Percentiles rank a stretch among this genome's conserved stretches.
Evolutionary conservation across 1,140 invertebrate genomes (phyloP).

Genomic region (Ips typographus): DNA sequence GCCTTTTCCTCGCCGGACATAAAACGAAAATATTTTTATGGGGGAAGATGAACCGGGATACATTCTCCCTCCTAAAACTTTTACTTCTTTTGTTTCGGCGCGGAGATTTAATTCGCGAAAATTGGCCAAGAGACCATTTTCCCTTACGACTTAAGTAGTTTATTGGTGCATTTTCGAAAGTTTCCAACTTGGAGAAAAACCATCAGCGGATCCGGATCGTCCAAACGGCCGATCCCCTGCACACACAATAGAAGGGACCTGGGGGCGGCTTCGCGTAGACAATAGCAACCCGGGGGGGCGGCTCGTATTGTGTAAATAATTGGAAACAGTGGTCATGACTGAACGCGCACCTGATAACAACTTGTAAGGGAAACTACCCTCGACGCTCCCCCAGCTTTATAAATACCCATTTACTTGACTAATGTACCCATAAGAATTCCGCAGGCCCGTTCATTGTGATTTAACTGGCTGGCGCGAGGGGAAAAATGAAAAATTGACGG

Average conservation of each 20-base stretch:
- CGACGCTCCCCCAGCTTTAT: constrained; percentile 39
- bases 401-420: constrained; percentile 48
- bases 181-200: too few relatives aligned
- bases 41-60: constrained; percentile 17
- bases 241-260: constrained; percentile 15
- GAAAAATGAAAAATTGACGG: constrained; percentile 23
- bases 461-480: constrained; percentile 33
- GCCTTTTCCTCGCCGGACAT: constrained; percentile 17
- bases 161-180: too few relatives aligned
- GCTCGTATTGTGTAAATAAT: constrained; percentile 47
- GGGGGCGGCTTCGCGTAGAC: constrained; percentile 32
- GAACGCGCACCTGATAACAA: constrained; percentile 47
- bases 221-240: too few relatives aligned
- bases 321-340: constrained; percentile 47
- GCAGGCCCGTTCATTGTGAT: constrained; percentile 38
- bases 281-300: constrained; percentile 38
- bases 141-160: too few relatives aligned
- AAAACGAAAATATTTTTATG: constrained; percentile 31
- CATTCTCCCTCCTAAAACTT: background rate
- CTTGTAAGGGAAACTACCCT: constrained; percentile 42
- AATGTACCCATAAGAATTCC: constrained; percentile 48
- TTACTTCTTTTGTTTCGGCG: constrained; percentile 22
- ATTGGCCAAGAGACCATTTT: too few relatives aligned
- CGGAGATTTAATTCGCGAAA: background rate
- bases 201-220: too few relatives aligned